Evolutionary conservation across 2,888 invertebrate species (phyloP), one percentile per base, ranked within the genome.

Genomic region (Leucoptera coffeella): DNA sequence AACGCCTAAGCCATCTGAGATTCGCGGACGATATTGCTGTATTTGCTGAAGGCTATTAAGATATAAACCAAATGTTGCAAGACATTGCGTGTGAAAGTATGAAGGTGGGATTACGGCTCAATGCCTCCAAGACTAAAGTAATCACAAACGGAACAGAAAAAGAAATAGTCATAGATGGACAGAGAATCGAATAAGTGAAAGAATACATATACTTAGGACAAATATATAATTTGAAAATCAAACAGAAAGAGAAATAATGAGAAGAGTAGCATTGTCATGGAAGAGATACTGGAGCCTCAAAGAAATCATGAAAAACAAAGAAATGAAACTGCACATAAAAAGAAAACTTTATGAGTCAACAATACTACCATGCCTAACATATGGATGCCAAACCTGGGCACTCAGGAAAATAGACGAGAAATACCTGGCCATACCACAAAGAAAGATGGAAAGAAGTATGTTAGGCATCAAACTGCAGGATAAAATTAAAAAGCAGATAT

Each of bases 171-270:
- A n/a, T 24, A 8, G 15, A 15, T 10, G 15, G 7, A 14, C 3
- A 24, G 10, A 24, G 4, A 11, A 24, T 24, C n/a, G 15, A 24
- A 8, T 24, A 24, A 12, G 17, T 25, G 8, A 17, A 15, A 17
- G 25, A 25, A 4, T 25, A 25, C 9, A 25, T 25, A 14, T 24
- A 24, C 9, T 26, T 30, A 9, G 32, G 30, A 5, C 30, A 29
- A 19, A 15, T 23, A 10, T 28, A 26, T 34, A 28, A 10, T 26
- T 27, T 12, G 9, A 14, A 3, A 14, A 34, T 21, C 24, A 14
- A 11, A 26, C 27, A 24, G 23, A 14, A 21, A 29, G 32, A 26
- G 31, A 33, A 30, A 30, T 28, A 26, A 22, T 32, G 9, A 31
- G 3, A 21, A 25, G n/a, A n/a, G n/a, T n/a, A n/a, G n/a, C n/a